Conservation (phyloP, 2,888 invertebrate species). For the Caenorhabditis sp. region DNA sequence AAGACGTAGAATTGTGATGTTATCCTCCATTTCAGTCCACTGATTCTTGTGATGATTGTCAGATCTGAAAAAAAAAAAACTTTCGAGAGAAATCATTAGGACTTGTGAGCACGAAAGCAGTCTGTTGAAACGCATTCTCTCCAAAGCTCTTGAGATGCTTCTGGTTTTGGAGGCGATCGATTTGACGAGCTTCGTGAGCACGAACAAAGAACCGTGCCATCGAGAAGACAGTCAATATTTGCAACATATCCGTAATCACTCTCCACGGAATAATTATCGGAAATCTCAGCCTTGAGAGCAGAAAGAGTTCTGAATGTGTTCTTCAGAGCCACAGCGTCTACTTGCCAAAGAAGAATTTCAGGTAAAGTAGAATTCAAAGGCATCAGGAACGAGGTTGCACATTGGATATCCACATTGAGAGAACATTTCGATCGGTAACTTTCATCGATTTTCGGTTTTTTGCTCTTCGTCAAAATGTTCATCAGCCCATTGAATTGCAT, state of each 20-base stretch:
- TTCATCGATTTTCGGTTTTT: slow-evolving; percentile 55
- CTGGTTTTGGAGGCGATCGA: slow-evolving; percentile 49
- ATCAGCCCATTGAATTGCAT: slow-evolving; percentile 90
- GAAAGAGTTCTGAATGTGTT: slow-evolving; percentile 72
- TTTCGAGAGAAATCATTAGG: slow-evolving; percentile 70
- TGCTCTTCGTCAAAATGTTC: slow-evolving; percentile 86
- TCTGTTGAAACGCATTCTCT: slow-evolving; percentile 68
- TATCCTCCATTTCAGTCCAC: slow-evolving; percentile 70
- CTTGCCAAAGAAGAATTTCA: slow-evolving; percentile 65
- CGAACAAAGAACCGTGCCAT: slow-evolving; percentile 67
- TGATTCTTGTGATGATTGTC: slow-evolving; percentile 71
- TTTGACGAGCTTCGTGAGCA: slow-evolving; percentile 65
- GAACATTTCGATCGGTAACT: slow-evolving; percentile 37
- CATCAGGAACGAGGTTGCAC: slow-evolving; percentile 70
- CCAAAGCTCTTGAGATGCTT: slow-evolving; percentile 58
- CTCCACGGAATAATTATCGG: slow-evolving; percentile 65
- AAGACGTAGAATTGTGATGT: slow-evolving; percentile 79
- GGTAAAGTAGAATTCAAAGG: slow-evolving; percentile 78
- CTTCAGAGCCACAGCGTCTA: slow-evolving; percentile 65
- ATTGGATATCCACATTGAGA: slow-evolving; percentile 68
- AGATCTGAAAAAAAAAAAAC: slow-evolving; percentile 77
- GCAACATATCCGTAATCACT: slow-evolving; percentile 69
- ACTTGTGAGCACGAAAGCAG: slow-evolving; percentile 64
- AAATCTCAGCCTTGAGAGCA: slow-evolving; percentile 50
- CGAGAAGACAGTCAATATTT: slow-evolving; percentile 78